These are phyloP conservation scores for Acrobasis suavella DNA, from an alignment of 2,888 invertebrate genomes.

Conservation along the genomic window DNA sequence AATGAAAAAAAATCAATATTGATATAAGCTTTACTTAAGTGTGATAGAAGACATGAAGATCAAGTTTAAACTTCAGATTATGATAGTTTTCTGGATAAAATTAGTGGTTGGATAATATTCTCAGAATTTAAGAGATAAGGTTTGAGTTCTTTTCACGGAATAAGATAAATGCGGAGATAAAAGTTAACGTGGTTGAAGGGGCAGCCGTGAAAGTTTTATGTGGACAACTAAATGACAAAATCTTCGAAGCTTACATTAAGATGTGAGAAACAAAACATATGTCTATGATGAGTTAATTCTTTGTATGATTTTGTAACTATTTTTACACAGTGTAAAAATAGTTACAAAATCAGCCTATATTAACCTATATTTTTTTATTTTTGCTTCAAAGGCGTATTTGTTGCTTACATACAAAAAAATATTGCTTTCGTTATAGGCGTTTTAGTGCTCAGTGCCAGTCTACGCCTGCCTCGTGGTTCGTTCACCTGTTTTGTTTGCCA, in stretches of 20 bases:
- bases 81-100: conserved; percentile 28
- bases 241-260: conserved; percentile 26
- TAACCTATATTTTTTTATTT: conserved; percentile 49
- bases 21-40: too few species aligned
- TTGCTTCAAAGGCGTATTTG: conserved; percentile 53
- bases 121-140: conserved; percentile 61
- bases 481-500: conserved; percentile 52
- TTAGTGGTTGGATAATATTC: conserved; percentile 49
- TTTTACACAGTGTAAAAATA: conserved; percentile 57
- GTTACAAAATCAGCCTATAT: conserved; percentile 53
- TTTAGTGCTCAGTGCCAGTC: conserved; percentile 61
- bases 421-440: conserved; percentile 54
- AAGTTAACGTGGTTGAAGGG: conserved; percentile 47
- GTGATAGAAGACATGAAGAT: too few species aligned
- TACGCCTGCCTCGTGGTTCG: conserved; percentile 52
- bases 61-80: conserved; percentile 16
- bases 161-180: conserved; percentile 69
- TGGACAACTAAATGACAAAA: conserved; percentile 36
- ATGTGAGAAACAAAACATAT: background rate
- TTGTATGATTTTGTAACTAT: conserved; percentile 33
- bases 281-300: background rate
- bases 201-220: conserved; percentile 55
- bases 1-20: background rate
- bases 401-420: conserved; percentile 61
- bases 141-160: conserved; percentile 69